Conservation (phyloP, 2,113 vertebrate species). For the Hystrix cristata region DNA sequence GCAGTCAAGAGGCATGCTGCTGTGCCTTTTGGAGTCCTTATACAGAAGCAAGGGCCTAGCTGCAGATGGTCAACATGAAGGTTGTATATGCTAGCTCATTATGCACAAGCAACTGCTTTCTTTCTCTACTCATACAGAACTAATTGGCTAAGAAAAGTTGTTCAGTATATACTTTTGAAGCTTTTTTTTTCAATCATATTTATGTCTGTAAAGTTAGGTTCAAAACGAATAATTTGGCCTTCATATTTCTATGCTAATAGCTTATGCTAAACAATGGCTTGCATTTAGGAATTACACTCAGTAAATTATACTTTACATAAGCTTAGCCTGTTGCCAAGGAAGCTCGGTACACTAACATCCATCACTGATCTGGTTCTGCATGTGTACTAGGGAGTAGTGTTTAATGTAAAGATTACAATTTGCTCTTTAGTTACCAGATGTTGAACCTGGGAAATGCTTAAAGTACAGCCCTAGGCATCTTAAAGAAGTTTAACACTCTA, state of each 20-base stretch:
- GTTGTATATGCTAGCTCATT: neutral
- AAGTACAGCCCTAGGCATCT: neutral
- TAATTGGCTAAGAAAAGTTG: neutral
- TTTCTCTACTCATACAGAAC: neutral
- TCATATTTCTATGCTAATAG: neutral
- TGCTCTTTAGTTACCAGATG: neutral
- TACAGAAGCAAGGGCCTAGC: conserved; percentile 1
- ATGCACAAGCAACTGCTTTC: neutral
- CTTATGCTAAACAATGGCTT: conserved; percentile 28
- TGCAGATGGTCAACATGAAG: neutral
- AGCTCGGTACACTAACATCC: neutral
- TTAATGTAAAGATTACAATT: conserved; percentile 33
- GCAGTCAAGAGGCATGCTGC: neutral
- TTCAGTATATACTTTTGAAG: neutral
- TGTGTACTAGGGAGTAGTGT: neutral
- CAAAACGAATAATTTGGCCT: conserved; percentile 5
- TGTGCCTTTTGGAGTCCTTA: neutral
- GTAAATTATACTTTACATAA: neutral
- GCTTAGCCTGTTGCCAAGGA: neutral
- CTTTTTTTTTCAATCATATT: conserved; percentile 45
- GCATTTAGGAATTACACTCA: neutral
- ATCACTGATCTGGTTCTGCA: neutral
- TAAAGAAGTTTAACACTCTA: conserved; percentile 6
- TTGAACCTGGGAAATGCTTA: conserved; percentile 34
- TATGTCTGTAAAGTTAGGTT: conserved; percentile 3